These are phyloP conservation scores for Rhingia rostrata DNA, from an alignment of 2,888 invertebrate species.

Conservation along the genomic window DNA sequence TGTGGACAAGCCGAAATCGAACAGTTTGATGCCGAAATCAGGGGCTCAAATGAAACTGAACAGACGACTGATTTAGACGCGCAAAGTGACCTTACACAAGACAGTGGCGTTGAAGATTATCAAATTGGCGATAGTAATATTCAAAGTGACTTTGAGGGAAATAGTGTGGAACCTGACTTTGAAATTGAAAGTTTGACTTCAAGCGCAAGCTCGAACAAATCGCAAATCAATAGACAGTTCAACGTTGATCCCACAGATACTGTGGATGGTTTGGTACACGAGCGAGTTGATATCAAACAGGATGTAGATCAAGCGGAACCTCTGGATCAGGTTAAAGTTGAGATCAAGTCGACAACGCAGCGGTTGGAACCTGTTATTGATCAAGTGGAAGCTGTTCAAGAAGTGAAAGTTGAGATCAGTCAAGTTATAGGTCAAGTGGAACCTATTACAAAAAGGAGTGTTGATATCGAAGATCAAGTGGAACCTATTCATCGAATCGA, in stretches of 20 bases:
- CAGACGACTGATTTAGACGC: background rate
- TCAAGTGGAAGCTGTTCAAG: background rate
- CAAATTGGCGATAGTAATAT: conserved; percentile 17
- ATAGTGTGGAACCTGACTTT: background rate
- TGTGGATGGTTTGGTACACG: background rate
- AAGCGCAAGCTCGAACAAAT: background rate
- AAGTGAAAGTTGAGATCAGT: too few relatives aligned
- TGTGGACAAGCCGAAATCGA: conserved; percentile 74
- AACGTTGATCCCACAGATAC: too few relatives aligned
- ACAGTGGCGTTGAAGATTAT: background rate
- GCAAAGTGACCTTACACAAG: background rate
- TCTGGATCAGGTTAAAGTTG: background rate
- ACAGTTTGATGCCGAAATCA: conserved; percentile 1
- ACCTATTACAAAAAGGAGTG: too few relatives aligned
- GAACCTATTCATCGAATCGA: too few relatives aligned
- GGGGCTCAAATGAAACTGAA: conserved; percentile 22
- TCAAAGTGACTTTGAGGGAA: conserved; percentile 7
- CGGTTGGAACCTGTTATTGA: background rate
- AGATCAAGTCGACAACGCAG: background rate
- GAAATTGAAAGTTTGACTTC: background rate
- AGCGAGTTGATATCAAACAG: background rate
- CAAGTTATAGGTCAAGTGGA: too few relatives aligned
- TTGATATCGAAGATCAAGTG: too few relatives aligned
- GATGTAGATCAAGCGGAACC: background rate
- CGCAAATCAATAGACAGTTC: too few relatives aligned